These are phyloP conservation scores for Cyphomyrmex costatus DNA, from an alignment of 1,140 invertebrate genomes.

Conservation along the genomic window DNA sequence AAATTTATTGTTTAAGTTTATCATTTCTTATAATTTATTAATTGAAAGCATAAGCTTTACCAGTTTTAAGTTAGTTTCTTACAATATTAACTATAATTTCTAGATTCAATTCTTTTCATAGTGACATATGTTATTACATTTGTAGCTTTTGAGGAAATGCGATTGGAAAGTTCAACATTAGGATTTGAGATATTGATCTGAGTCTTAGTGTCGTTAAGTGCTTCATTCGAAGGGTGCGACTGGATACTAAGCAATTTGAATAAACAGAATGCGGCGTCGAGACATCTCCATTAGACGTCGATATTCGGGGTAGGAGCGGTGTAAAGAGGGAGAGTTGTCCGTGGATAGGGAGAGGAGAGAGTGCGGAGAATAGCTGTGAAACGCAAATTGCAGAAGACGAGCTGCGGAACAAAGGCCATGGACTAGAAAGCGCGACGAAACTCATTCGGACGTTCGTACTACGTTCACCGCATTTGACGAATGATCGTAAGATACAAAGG, in stretches of 20 bases:
- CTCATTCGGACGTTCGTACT: slow-evolving; percentile 30
- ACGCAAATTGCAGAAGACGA: slow-evolving; percentile 57
- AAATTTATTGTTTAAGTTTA: not conserved
- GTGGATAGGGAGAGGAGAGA: not conserved
- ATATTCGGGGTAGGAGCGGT: slow-evolving; percentile 71
- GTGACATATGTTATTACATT: not conserved
- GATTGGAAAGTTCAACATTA: slow-evolving; percentile 10
- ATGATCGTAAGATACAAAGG: not conserved
- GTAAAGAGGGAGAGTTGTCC: not conserved
- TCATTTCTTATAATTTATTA: not conserved
- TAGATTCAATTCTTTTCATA: not conserved
- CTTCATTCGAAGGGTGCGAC: slow-evolving; percentile 9
- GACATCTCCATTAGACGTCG: slow-evolving; percentile 78
- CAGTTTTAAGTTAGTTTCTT: not conserved
- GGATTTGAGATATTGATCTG: slow-evolving; percentile 42
- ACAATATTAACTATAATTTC: not conserved
- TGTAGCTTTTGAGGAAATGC: slow-evolving; percentile 26
- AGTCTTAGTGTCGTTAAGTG: slow-evolving; percentile 34
- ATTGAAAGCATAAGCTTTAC: not conserved
- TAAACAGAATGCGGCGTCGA: slow-evolving; percentile 76
- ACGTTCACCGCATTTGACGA: slow-evolving; percentile 32
- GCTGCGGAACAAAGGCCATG: slow-evolving; percentile 16
- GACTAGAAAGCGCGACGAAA: slow-evolving; percentile 33
- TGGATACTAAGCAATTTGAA: slow-evolving; percentile 77
- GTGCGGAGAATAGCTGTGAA: slow-evolving; percentile 28